Base-by-base conservation (phyloP, 2,888 invertebrate species). In the Tromatobia lineatoria region DNA sequence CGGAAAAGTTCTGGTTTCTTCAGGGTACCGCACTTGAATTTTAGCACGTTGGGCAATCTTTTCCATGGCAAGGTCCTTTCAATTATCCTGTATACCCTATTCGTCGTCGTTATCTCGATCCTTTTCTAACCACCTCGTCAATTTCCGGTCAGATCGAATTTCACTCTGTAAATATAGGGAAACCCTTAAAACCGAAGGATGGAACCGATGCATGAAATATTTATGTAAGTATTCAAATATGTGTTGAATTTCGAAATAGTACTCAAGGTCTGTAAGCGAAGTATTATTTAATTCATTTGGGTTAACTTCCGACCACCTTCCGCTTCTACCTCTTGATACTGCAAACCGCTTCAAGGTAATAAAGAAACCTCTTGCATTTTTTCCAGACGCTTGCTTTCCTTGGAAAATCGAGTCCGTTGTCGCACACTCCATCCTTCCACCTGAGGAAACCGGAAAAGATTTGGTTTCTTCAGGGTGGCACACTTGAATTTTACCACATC, bases 361-460 rank as follows among this genome's bases (percentile, higher is more conserved):
- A 52, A 25, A 64, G 23, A 4, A 52, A 64, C 38, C 25, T 34
- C 57, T 25, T n/a, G 64, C 52, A 42, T 57, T 67, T 76, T 57
- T 76, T 57, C 57, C 67, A 52, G 29, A 47, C 42, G 54, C 67
- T 38, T 45, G 54, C 23, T 29, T 34, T 29, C 34, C n/a, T 47
- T 25, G 20, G 54, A 45, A 25, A 29, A 67, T 76, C 54, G 67
- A 54, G 67, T 47, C 54, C 54, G 42, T 42, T 45, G 54, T 57
- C 54, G 52, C 57, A 23, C 66, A 47, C 73, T 74, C 42, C 66
- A 67, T 67, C 67, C 54, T 67, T 57, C 45, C 50, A 71, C 70
- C 71, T 79, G 78, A 47, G 52, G 61, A 79, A 64, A 78, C 70
- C 47, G 52, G 70, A 78, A 79, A 71, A 79, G 61, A 71, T 79